Conservation (phyloP, 2,113 vertebrate genomes). For the Acanthochromis polyacanthus region DNA sequence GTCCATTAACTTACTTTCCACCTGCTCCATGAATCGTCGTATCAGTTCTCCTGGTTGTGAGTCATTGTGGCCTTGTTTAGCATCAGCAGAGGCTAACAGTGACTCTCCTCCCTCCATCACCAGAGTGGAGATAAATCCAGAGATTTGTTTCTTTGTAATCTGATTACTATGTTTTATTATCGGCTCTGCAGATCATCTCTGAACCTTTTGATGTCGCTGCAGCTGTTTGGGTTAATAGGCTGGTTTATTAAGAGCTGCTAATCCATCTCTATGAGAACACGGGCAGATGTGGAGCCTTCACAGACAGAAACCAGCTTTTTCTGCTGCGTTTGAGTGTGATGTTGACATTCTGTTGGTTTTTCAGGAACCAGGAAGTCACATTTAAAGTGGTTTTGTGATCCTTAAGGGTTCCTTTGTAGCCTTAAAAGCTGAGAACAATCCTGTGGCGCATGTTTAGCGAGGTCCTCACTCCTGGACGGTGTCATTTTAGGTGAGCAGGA, state of each 20-base stretch:
- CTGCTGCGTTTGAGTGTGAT: not conserved
- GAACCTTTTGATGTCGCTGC: conserved; percentile 54
- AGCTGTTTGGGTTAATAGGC: conserved; percentile 75
- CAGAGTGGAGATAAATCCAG: conserved; percentile 40
- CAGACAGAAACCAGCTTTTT: not conserved
- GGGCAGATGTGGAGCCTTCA: conserved; percentile 16
- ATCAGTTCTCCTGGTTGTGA: not conserved
- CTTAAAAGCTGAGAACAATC: not conserved
- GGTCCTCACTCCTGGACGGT: not conserved
- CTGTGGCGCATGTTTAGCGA: not conserved
- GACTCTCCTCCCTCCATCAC: conserved; percentile 20
- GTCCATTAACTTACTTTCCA: not conserved
- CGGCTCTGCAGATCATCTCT: conserved; percentile 70
- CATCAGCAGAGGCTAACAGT: conserved; percentile 4
- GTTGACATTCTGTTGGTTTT: conserved; percentile 1
- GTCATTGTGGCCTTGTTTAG: not conserved
- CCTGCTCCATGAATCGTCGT: too few species aligned
- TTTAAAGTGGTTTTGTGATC: not conserved
- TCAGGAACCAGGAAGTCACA: not conserved
- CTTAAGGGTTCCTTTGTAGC: too few species aligned
- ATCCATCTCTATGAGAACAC: conserved; percentile 43
- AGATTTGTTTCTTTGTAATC: conserved; percentile 70
- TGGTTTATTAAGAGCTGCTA: conserved; percentile 64
- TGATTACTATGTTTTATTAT: conserved; percentile 75
- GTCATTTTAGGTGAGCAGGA: conserved; percentile 7